A percentile compares a stretch with the other conserved stretches of the same genome.
phyloP scores from a whole-genome alignment of 1,140 invertebrate species.

The Drosophila quadrilineata region DNA sequence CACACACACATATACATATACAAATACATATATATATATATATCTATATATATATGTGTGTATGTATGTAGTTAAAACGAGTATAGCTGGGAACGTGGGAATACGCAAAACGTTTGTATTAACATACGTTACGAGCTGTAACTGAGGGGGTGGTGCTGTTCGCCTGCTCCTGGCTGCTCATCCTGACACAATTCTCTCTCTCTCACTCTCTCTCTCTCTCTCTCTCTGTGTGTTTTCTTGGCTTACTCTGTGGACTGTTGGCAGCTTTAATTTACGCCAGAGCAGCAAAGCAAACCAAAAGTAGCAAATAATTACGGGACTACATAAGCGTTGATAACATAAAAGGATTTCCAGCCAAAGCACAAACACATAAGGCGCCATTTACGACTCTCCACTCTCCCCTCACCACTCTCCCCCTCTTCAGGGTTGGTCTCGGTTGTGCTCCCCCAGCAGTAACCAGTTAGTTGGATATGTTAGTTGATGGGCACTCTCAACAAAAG shows the following conservation, averaged over 20 bases:
- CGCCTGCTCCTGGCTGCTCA: neutral
- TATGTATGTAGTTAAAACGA: too few species aligned
- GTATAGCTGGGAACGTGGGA: conserved; percentile 31
- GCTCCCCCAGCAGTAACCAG: neutral
- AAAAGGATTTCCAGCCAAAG: conserved; percentile 61
- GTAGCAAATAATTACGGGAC: conserved; percentile 73
- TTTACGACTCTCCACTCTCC: conserved; percentile 9
- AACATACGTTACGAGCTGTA: conserved; percentile 45
- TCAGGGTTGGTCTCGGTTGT: neutral
- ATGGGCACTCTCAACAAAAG: conserved; percentile 25
- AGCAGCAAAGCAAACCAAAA: conserved; percentile 55
- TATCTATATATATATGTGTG: too few species aligned
- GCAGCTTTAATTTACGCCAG: conserved; percentile 72
- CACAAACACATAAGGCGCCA: conserved; percentile 36
- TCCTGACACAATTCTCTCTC: neutral
- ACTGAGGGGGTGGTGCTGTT: neutral
- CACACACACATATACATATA: neutral
- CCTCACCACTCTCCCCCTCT: neutral
- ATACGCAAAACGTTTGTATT: conserved; percentile 51
- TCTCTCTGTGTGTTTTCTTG: neutral
- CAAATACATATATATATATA: neutral
- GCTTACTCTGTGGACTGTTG: conserved; percentile 23
- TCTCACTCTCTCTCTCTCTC: neutral
- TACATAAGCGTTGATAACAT: conserved; percentile 64
- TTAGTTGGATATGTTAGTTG: conserved; percentile 28